These are phyloP conservation scores for Tricholauxania praeusta DNA, from an alignment of 2,888 invertebrate species.

Conservation along the genomic window DNA sequence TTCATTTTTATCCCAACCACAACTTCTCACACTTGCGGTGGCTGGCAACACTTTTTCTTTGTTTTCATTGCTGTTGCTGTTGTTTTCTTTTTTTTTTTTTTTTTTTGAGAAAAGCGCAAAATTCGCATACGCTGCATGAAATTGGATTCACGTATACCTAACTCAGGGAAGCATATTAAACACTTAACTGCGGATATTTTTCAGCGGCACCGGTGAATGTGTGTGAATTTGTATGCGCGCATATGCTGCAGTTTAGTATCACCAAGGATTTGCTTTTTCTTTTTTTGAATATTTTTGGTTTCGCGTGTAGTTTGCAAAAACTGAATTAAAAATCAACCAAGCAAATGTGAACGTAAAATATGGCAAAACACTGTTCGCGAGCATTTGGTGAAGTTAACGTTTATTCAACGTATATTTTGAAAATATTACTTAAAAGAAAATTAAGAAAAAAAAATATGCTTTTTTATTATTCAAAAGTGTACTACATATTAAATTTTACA, in stretches of 20 bases:
- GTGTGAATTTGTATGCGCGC: background rate
- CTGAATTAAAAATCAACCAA: slow-evolving; percentile 32
- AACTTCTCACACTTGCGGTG: background rate
- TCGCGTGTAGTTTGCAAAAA: slow-evolving; percentile 1
- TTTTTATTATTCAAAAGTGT: too few species aligned
- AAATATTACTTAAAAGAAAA: too few species aligned
- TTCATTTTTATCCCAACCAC: slow-evolving; percentile 14
- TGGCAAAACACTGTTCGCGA: slow-evolving; percentile 1
- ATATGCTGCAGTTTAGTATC: slow-evolving; percentile 6
- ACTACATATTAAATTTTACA: too few species aligned
- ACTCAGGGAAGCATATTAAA: slow-evolving; percentile 23
- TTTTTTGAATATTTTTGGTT: slow-evolving; percentile 14
- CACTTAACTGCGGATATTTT: slow-evolving; percentile 23
- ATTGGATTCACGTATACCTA: slow-evolving; percentile 23
- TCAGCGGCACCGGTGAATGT: background rate
- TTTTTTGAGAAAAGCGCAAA: background rate
- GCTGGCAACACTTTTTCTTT: background rate
- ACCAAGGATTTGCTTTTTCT: slow-evolving; percentile 6
- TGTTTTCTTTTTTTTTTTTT: background rate
- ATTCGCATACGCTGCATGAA: background rate
- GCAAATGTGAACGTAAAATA: slow-evolving; percentile 29
- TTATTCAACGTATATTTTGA: too few species aligned
- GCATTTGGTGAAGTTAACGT: too few species aligned
- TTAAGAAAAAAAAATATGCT: too few species aligned
- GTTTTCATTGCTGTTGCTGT: background rate